Evolutionary conservation across 2,888 invertebrate genomes (phyloP).

Genomic region (Mellilla xanthometata): DNA sequence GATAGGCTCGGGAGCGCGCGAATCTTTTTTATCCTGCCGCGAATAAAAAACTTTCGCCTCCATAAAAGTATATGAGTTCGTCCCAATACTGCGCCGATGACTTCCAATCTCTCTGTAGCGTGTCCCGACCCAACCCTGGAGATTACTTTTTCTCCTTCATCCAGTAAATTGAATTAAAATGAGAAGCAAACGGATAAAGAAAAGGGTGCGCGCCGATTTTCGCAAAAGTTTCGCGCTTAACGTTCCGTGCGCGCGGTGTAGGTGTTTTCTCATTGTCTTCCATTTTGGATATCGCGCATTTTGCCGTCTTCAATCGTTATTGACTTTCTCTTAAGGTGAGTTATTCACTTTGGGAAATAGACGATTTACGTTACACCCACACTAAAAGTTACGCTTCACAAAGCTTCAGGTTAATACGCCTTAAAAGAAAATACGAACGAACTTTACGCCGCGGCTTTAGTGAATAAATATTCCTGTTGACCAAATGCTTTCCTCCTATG

Average conservation of each 20-base stretch:
- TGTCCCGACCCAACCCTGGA: slow-evolving; percentile 75
- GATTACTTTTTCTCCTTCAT: slow-evolving; percentile 79
- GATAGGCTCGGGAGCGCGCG: slow-evolving; percentile 52
- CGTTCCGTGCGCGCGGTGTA: slow-evolving; percentile 41
- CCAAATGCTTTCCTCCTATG: background rate
- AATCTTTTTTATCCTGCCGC: slow-evolving; percentile 73
- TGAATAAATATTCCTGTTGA: no score
- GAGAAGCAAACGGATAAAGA: slow-evolving; percentile 76
- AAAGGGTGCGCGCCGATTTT: slow-evolving; percentile 72
- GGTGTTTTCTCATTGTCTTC: slow-evolving; percentile 42
- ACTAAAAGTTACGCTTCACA: no score
- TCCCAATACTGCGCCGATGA: slow-evolving; percentile 79
- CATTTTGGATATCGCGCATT: slow-evolving; percentile 13
- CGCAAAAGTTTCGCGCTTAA: slow-evolving; percentile 62
- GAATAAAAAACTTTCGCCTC: slow-evolving; percentile 75
- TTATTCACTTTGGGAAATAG: background rate
- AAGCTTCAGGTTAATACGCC: no score
- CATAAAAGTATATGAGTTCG: slow-evolving; percentile 80
- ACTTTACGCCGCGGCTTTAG: no score
- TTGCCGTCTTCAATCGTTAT: background rate
- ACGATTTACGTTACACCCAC: no score
- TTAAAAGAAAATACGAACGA: no score
- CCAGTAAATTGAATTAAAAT: slow-evolving; percentile 81
- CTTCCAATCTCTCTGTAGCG: slow-evolving; percentile 77
- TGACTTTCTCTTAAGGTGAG: background rate